Conservation (phyloP, 2,888 invertebrate species). For the Branchipolynoe longqiensis region DNA sequence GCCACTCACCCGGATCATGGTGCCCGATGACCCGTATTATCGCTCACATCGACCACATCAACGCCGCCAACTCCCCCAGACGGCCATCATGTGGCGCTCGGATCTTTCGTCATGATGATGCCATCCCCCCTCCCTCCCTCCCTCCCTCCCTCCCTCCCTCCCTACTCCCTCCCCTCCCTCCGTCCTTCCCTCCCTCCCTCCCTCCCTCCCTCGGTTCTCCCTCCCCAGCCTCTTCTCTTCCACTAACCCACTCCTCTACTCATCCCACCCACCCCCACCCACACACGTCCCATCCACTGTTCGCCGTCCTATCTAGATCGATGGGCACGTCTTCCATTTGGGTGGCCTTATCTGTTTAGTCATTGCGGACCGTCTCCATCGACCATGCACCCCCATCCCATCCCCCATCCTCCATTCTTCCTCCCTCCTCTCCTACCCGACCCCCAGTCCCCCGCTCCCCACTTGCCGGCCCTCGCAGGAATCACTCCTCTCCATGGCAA, state of each 20-base stretch:
- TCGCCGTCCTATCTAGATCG: slow-evolving; percentile 3
- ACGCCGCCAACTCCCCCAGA: neutral
- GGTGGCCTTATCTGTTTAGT: slow-evolving; percentile 38
- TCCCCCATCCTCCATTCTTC: no score
- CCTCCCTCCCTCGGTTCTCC: no score
- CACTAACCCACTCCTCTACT: no score
- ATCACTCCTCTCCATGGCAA: slow-evolving; percentile 34
- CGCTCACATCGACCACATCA: slow-evolving; percentile 41
- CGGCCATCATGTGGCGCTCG: neutral
- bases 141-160: no score
- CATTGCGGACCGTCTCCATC: neutral
- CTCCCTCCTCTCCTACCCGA: no score
- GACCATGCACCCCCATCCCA: no score
- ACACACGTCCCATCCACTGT: neutral
- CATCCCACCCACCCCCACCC: no score
- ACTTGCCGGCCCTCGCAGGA: neutral
- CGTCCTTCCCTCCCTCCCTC: no score
- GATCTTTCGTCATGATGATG: slow-evolving; percentile 2
- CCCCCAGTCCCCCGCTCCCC: no score
- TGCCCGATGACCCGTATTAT: slow-evolving; percentile 46
- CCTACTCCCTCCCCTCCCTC: no score
- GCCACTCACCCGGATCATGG: slow-evolving; percentile 28
- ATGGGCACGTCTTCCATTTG: slow-evolving; percentile 27
- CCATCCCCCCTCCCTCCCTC: no score
- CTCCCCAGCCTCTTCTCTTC: no score